Base-by-base conservation (phyloP, 2,888 invertebrate genomes). In the Crioceris asparagi region DNA sequence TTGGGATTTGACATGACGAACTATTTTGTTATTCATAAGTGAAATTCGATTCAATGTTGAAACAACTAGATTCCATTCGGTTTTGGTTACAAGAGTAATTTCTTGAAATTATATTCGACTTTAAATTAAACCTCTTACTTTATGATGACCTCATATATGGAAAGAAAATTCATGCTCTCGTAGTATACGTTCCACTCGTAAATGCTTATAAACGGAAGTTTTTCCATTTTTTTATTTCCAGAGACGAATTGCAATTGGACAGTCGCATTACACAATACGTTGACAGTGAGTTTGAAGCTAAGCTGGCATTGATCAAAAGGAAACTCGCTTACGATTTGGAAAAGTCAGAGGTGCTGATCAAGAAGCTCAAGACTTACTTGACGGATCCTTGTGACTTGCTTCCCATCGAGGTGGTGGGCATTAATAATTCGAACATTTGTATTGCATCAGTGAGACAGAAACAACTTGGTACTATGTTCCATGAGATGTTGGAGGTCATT, bases 291-390 rank as follows among this genome's bases (percentile, higher is more conserved):
- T 58, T 83, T 3, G 67, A 73, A 2, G 69, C 69, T 1, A 73
- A 81, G 41, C 69, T 77, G 49, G 71, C 74, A 3, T 62, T 81
- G 21, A 75, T 83, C 1, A 66, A 69, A 16, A 67, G 73, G 26
- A 81, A 81, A 57, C 57, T 80, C 19, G 79, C 78, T 1, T 82
- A 76, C 54, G 75, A 79, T 43, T 67, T 82, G 2, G 79, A 82
- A 49, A 82, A 78, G 43, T 79, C 80, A 0, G 71, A 74, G 46
- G 55, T 82, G 3, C 72, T 67, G 12, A 56, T 62, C 53, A 45
- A 45, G 17, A 62, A 63, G 46, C 38, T 56, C 21, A 38, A 40
- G 16, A 43, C 41, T 4, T 72, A 78, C 49, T 84, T 83, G 48
- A 71, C 83, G 12, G 68, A 76, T 40, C 72, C 75, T 6, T 60